These are phyloP conservation scores for Onychorhynchus coronatus DNA, from an alignment of 2,113 vertebrate species.

Conservation along the genomic window DNA sequence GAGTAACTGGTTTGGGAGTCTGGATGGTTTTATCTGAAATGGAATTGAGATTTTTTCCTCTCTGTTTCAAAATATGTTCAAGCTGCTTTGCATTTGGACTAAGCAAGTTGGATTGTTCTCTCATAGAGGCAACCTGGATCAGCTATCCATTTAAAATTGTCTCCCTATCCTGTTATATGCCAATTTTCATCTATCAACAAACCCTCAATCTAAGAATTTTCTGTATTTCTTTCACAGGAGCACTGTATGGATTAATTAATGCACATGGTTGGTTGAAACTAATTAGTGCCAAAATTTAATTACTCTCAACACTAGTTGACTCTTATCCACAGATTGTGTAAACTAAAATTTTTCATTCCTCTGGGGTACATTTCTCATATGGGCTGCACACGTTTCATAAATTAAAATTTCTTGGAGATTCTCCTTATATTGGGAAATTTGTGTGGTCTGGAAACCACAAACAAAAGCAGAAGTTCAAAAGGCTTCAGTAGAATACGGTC, in stretches of 20 bases:
- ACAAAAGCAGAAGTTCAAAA: not conserved
- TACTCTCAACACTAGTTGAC: not conserved
- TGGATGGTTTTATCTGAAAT: not conserved
- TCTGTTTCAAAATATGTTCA: not conserved
- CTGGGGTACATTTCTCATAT: not conserved
- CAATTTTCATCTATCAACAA: not conserved
- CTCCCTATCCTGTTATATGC: not conserved
- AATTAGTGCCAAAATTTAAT: not conserved
- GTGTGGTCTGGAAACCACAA: not conserved
- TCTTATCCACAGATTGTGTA: not conserved
- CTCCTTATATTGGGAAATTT: not conserved
- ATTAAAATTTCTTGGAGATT: not conserved
- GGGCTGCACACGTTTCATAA: not conserved
- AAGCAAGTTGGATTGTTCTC: not conserved
- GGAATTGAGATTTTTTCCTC: not conserved
- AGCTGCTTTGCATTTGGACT: not conserved
- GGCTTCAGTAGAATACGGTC: not conserved
- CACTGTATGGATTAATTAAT: not conserved
- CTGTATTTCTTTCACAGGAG: not conserved
- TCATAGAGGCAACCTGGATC: not conserved
- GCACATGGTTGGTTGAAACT: not conserved
- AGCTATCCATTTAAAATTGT: not conserved
- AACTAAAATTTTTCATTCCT: not conserved
- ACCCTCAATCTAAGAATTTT: not conserved
- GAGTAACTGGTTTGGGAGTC: not conserved